Base-by-base conservation (phyloP, 2,797 vertebrate genomes). In the Capromys pilorides region DNA sequence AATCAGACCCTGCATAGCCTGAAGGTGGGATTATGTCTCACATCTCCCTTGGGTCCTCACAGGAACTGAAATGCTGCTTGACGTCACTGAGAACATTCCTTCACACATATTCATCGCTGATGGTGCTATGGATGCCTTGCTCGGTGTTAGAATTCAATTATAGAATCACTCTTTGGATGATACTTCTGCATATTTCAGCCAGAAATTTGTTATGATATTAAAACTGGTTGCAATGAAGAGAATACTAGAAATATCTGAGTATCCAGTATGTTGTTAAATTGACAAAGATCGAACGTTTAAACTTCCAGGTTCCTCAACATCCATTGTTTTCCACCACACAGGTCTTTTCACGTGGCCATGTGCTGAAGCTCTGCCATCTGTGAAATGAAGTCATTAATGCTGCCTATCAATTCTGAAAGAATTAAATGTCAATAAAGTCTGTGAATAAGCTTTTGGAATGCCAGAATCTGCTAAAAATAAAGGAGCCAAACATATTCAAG, bases 161-260 rank as follows among this genome's bases (percentile, higher is more conserved):
- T 18, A 92, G 90, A 87, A 84, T 66, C 1, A 12, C 36, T 22
- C 9, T 82, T 92, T 62, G 79, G 14, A 88, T 28, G 82, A 4
- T 36, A 75, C 39, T 87, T 88, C 49, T 59, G 31, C 21, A 83
- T 31, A 69, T 86, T 88, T 87, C 80, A 91, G 51, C 33, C 51
- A 94, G 69, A 90, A 93, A 86, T 91, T 79, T 88, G 26, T 80
- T 80, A 64, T 31, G 39, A 79, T 69, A 84, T 89, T 94, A 57
- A 92, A 79, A 71, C 31, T 79, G n/a, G 24, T 26, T 86, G 28
- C 41, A 75, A 79, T 67, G 39, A 92, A 83, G 51, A 91, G 84
- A 88, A 91, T 64, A 88, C 3, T 19, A 79, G 41, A 9, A 39
- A 78, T 36, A 83, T 24, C 57, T 66, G 1, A 90, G 54, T 21